Evolutionary conservation across 2,797 vertebrate genomes (phyloP).

Genomic region (Ctenopoma kingsleyae): DNA sequence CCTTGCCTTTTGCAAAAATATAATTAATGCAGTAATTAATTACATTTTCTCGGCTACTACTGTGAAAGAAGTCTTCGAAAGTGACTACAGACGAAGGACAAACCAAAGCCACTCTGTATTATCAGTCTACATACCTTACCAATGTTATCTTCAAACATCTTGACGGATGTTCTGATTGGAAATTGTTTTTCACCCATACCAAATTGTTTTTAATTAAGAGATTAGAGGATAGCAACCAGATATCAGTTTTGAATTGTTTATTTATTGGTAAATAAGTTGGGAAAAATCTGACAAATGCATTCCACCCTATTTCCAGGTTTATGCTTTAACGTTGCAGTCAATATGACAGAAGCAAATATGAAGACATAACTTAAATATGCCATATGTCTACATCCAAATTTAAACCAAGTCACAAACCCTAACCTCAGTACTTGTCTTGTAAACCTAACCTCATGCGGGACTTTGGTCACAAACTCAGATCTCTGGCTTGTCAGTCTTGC

Average conservation of each 20-base stretch:
- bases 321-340: not conserved
- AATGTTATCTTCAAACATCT: conserved; percentile 46
- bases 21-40: conserved; percentile 65
- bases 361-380: too few species aligned
- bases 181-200: conserved; percentile 37
- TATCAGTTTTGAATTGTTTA: conserved; percentile 5
- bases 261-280: not conserved
- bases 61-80: conserved; percentile 22
- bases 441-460: too few species aligned
- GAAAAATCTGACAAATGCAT: not conserved
- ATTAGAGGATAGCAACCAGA: conserved; percentile 24
- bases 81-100: conserved; percentile 30
- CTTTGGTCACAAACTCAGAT: too few species aligned
- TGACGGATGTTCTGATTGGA: conserved; percentile 23
- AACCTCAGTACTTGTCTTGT: too few species aligned
- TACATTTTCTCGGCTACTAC: conserved; percentile 39
- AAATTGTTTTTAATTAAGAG: conserved; percentile 62
- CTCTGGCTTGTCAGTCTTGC: too few species aligned
- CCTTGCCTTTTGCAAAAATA: conserved; percentile 49
- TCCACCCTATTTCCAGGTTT: not conserved
- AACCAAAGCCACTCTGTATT: conserved; percentile 11
- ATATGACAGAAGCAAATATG: not conserved
- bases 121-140: not conserved
- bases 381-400: too few species aligned
- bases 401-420: too few species aligned